Evolutionary conservation across 2,113 vertebrate species (phyloP), one percentile per base, ranked within the genome.

Genomic region (Salvator merianae): DNA sequence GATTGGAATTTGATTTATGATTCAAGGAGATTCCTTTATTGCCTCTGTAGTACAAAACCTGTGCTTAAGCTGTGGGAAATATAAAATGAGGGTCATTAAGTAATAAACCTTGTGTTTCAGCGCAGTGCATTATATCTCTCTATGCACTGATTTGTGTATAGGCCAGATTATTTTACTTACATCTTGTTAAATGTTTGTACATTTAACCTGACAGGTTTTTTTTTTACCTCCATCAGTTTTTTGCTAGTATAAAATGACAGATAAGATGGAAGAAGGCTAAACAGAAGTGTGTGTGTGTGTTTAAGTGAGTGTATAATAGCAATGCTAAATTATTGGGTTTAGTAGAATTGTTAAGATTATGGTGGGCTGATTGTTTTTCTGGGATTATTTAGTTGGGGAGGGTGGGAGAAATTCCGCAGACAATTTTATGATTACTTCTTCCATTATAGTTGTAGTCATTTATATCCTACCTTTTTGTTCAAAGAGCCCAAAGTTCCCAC

Each of bases 31-130:
- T 87, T 55, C n/a, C 66, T 90, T 92, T 84, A 93, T 89, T 91
- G 77, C 81, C 86, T 87, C 79, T 92, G 89, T 28, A 90, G 88
- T 91, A 10, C 7, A 87, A 80, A 88, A 89, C 26, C 13, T 79
- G 7, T 91, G 92, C 90, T 95, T 94, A 94, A 92, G 59, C 86
- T 91, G 3, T 90, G 92, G 78, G 90, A 92, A 93, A 68, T 91
- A 82, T 88, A 69, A 82, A 79, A 82, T 88, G 82, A 90, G 68
- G 77, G 79, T 72, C 77, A 75, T 88, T 91, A 53, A 7, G 79
- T 87, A 94, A 80, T 92, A 95, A 91, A 87, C 80, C 91, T 93
- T 89, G 84, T 82, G 73, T 94, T 82, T 71, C 91, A 82, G 77
- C 92, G 87, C 88, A 92, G 81, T 76, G 74, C 83, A 87, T 86